A percentile compares a stretch with the other conserved stretches of the same genome.
These are phyloP conservation scores for Piprites chloris DNA, from an alignment of 2,113 vertebrate genomes.

Conservation along the genomic window DNA sequence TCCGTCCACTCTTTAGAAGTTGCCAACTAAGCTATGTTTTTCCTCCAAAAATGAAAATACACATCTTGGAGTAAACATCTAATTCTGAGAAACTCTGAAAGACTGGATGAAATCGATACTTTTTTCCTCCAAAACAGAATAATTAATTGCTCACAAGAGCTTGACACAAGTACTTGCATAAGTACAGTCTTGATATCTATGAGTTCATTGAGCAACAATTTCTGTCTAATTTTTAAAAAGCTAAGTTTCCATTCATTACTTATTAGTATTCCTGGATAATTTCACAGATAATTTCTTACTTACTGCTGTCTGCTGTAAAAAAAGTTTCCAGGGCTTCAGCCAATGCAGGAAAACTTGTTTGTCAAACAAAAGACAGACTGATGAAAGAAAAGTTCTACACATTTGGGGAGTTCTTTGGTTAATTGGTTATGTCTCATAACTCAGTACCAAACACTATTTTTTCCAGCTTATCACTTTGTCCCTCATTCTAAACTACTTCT, in stretches of 20 bases:
- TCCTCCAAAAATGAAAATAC: not conserved
- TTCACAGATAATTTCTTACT: not conserved
- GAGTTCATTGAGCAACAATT: conserved; percentile 8
- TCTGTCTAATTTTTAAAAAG: not conserved
- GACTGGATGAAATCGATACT: not conserved
- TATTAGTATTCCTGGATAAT: not conserved
- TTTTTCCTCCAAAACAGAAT: not conserved
- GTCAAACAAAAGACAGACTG: not conserved
- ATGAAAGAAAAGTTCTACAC: not conserved
- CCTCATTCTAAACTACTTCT: not conserved
- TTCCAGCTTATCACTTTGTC: not conserved
- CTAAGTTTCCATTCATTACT: not conserved
- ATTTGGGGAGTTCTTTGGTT: not conserved
- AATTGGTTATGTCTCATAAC: not conserved
- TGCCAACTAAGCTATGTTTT: not conserved
- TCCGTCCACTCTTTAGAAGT: not conserved
- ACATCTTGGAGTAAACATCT: not conserved
- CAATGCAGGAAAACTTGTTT: not conserved
- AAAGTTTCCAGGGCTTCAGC: not conserved
- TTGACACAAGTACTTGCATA: not conserved
- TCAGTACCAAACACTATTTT: not conserved
- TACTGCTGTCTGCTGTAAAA: not conserved
- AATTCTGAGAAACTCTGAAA: not conserved
- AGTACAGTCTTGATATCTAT: not conserved
- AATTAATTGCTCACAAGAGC: conserved; percentile 16